Conservation (phyloP, 2,113 vertebrate genomes). For the Sphaerodactylus townsendi region DNA sequence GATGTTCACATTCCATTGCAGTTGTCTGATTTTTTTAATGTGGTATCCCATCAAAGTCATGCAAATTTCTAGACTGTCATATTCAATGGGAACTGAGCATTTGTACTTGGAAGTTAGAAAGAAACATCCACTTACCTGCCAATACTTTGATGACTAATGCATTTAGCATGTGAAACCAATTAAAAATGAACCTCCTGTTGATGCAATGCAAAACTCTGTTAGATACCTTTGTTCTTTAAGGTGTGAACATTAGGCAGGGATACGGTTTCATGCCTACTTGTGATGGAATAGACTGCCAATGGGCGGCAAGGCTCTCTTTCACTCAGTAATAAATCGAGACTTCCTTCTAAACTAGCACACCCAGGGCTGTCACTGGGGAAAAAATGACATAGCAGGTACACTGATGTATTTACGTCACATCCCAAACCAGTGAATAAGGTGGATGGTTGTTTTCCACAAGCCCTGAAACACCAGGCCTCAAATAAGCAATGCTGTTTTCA, state of each 20-base stretch:
- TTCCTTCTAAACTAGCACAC: background rate
- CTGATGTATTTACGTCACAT: background rate
- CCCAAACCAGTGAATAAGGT: background rate
- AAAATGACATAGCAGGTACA: background rate
- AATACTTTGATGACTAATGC: conserved; percentile 67
- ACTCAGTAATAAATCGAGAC: background rate
- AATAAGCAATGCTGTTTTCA: background rate
- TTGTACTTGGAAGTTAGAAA: background rate
- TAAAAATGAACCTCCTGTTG: conserved; percentile 74
- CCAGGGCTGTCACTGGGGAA: background rate
- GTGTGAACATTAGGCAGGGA: background rate
- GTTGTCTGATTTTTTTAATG: background rate
- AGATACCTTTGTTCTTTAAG: background rate
- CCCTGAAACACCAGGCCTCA: background rate
- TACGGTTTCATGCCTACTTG: background rate
- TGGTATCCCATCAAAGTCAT: background rate
- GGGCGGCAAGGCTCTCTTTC: background rate
- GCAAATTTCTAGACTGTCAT: background rate
- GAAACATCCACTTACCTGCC: conserved; percentile 65
- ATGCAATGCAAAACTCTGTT: conserved; percentile 19
- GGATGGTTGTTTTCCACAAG: background rate
- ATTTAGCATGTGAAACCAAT: conserved; percentile 68
- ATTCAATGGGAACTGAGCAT: background rate
- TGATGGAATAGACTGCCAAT: background rate
- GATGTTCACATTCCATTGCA: background rate